Evolutionary conservation across 2,888 invertebrate genomes (phyloP).

Genomic region (Nomada lathburiana): DNA sequence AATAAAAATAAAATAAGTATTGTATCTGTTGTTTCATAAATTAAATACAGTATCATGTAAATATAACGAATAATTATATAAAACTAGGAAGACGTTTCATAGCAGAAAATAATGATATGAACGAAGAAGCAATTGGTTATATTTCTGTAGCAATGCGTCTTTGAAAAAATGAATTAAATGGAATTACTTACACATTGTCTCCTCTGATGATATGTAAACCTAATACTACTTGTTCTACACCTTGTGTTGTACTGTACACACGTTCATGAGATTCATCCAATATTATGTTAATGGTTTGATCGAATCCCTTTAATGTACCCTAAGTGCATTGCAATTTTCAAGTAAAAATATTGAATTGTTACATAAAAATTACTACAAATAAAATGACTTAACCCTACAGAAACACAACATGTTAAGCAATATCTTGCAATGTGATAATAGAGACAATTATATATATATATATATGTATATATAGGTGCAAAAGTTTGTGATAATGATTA

Average conservation of each 20-base stretch:
- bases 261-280: slow-evolving; percentile 99
- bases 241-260: slow-evolving; percentile 96
- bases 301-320: slow-evolving; percentile 99
- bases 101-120: neutral
- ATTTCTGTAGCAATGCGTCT: neutral
- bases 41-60: neutral
- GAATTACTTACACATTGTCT: slow-evolving; percentile 94
- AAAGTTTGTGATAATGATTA: slow-evolving; percentile 4
- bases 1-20: slow-evolving; percentile 24
- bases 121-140: neutral
- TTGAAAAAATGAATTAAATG: slow-evolving; percentile 6
- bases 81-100: neutral
- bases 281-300: slow-evolving; percentile 99
- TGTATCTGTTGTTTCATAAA: neutral
- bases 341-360: neutral
- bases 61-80: slow-evolving; percentile 1
- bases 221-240: slow-evolving; percentile 97
- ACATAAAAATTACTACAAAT: neutral
- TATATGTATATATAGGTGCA: neutral
- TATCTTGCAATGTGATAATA: neutral
- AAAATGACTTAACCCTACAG: neutral
- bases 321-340: slow-evolving; percentile 80
- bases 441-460: neutral
- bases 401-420: neutral
- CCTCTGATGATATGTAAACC: slow-evolving; percentile 99